Evolutionary conservation across 2,113 vertebrate genomes (phyloP).

Genomic region (Silurus meridionalis): DNA sequence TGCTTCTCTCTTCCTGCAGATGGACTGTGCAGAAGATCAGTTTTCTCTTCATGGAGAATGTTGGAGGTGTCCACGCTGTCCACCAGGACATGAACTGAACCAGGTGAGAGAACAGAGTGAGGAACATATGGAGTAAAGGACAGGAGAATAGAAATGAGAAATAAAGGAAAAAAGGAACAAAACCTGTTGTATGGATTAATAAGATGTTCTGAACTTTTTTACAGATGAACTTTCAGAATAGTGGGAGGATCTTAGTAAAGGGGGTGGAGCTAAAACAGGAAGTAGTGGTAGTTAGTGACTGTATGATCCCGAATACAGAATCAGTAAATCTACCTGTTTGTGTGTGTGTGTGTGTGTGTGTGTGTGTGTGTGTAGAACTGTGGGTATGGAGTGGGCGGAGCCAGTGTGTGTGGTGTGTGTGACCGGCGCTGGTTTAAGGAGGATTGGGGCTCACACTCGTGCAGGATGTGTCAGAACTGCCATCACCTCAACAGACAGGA

Average conservation of each 20-base stretch:
- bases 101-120: conserved; percentile 65
- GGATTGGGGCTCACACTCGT: conserved; percentile 73
- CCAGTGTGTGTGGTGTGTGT: conserved; percentile 68
- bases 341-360: conserved; percentile 4
- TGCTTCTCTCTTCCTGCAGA: conserved; percentile 6
- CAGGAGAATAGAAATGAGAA: neutral
- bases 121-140: neutral
- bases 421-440: conserved; percentile 77
- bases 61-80: conserved; percentile 71
- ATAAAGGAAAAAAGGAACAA: neutral
- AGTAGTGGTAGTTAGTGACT: neutral
- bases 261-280: neutral
- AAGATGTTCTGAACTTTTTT: neutral
- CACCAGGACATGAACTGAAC: conserved; percentile 78
- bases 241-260: neutral
- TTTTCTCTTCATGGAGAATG: conserved; percentile 71
- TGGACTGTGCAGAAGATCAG: conserved; percentile 71
- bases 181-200: neutral
- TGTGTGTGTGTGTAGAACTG: conserved; percentile 70
- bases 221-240: no score
- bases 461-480: conserved; percentile 78
- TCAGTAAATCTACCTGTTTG: neutral
- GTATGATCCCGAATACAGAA: neutral
- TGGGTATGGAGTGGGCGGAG: conserved; percentile 71
- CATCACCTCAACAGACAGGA: conserved; percentile 75